phyloP scores from a whole-genome alignment of 2,113 vertebrate genomes.

The Pandion haliaetus region DNA sequence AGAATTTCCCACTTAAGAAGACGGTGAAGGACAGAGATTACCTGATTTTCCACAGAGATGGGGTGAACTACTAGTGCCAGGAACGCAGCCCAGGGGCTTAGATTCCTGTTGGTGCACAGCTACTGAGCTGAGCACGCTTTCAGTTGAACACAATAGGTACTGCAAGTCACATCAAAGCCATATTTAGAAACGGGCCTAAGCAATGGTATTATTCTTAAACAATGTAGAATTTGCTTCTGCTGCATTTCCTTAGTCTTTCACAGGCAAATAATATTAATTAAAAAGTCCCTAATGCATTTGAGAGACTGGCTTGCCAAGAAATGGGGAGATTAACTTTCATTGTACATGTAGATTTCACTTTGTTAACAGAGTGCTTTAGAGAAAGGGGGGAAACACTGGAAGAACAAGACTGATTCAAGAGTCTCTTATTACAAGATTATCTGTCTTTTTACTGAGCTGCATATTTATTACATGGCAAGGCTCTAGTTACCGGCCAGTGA shows the following conservation, averaged over 20 bases:
- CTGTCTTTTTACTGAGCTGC: background rate
- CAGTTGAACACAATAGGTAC: background rate
- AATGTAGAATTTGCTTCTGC: background rate
- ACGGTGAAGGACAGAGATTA: background rate
- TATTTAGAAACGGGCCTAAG: background rate
- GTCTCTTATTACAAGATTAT: conserved; percentile 41
- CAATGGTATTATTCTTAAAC: background rate
- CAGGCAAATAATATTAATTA: background rate
- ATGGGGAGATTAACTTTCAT: background rate
- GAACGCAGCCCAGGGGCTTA: background rate
- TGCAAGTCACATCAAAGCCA: background rate
- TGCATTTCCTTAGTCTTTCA: background rate
- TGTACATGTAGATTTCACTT: background rate
- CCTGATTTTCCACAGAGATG: background rate
- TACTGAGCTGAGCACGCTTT: background rate
- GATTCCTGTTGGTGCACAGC: background rate
- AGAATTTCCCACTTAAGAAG: background rate
- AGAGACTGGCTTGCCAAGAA: background rate
- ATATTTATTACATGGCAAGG: conserved; percentile 31
- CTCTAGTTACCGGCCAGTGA: conserved; percentile 36
- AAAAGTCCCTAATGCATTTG: background rate
- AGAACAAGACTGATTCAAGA: conserved; percentile 12
- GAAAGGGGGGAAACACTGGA: background rate
- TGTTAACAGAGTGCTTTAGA: background rate
- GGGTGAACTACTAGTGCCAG: background rate